Evolutionary conservation across 2,888 invertebrate genomes (phyloP), one percentile per base, ranked within the genome.

Genomic region (Aethes cnicana): DNA sequence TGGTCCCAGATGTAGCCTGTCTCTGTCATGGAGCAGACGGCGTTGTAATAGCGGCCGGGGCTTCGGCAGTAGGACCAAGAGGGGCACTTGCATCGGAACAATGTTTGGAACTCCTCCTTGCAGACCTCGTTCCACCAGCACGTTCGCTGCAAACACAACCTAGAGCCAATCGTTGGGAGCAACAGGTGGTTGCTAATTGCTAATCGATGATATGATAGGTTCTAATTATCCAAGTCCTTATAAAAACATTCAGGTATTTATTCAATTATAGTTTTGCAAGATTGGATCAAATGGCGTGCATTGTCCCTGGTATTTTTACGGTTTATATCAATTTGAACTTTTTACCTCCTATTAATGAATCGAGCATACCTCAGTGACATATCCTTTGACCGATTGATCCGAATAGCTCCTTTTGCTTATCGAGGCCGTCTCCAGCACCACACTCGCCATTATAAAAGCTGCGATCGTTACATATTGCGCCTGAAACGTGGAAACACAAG

Each of bases 101-200:
- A 91, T 61, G 92, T 94, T 81, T 96, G 96, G 73, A 97, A 97
- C 81, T 97, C 97, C 75, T 96, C 96, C 74, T 97, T 97, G 87
- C 97, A 97, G 11, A 96, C 93, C 89, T 97, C 97, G 79, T 96
- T 97, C 95, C 96, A 96, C 96, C 96, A 97, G 80, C 97, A 97
- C 42, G 95, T 96, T 75, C 97, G 92, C 97, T 96, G 77, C 41
- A 89, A 85, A 7, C 25, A 25, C 9, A 39, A n/a, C 21, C 4
- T 5, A 21, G 21, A 28, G 11, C 28, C 4, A 14, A 23, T 12
- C 3, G 12, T 28, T 12, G 9, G 11, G 12, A 28, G 28, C 28
- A 28, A 28, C 28, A 28, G 6, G 28, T 28, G 2, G 3, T 4
- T 28, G n/a, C n/a, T n/a, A n/a, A n/a, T n/a, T n/a, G n/a, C n/a